Evolutionary conservation across 2,888 invertebrate species (phyloP), one percentile per base, ranked within the genome.

Genomic region (Calameuta filiformis): DNA sequence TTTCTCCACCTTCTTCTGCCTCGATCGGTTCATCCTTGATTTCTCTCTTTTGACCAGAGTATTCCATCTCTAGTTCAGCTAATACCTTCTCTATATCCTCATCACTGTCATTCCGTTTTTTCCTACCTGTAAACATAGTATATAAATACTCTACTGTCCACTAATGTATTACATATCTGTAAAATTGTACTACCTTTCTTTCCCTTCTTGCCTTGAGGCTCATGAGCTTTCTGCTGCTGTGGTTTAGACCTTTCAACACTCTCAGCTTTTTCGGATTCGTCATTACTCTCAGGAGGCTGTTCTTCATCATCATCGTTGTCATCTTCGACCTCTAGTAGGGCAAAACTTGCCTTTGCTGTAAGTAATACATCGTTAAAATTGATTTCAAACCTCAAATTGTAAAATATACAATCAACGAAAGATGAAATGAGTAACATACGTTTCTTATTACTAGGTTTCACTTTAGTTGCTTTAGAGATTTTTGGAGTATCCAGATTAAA

Each of bases 61-160:
- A 96, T 92, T 97, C 97, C 92, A 96, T 93, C 92, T 96, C 95
- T 81, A 97, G 92, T 92, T 97, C 97, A 15, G 97, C 97, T 81
- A 97, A 92, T 80, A 96, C 95, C 91, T 96, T 96, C 87, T 97
- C 97, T 80, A 97, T 92, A 89, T 97, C 97, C 78, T 94, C 94
- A 90, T 96, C 95, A 87, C 96, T 96, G 77, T 95, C 96, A 85
- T 95, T 94, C 84, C 94, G 95, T 92, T 95, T 96, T 87, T 95
- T 94, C 88, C 94, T 95, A 4, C 82, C 79, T 79, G 37, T 40
- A 6, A 69, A 76, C 15, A 35, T 34, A 71, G 23, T 56, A 56
- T 56, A 23, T 56, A 23, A 23, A 56, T 56, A 6, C 23, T 56
- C 9, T 23, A 23, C 6, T 56, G 56, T 56, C 9, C 9, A 9